A percentile compares a stretch with the other conserved stretches of the same genome.
phyloP scores from a whole-genome alignment of 1,140 invertebrate genomes.

The Acromyrmex heyeri region DNA sequence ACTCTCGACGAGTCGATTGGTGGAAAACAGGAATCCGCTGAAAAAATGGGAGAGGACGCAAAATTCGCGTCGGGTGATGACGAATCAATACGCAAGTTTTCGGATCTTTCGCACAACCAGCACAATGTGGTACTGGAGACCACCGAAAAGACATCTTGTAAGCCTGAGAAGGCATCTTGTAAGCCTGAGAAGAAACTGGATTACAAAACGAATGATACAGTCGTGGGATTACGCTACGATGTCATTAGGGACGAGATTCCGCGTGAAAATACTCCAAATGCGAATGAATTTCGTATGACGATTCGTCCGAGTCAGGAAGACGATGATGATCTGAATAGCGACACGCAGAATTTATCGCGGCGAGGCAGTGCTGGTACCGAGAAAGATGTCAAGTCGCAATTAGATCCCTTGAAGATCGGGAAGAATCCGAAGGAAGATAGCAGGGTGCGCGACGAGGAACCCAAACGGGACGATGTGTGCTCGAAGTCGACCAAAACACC shows the following conservation, averaged over 20 bases:
- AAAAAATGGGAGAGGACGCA: not conserved
- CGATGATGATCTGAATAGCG: not conserved
- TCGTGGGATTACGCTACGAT: not conserved
- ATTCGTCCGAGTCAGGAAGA: not conserved
- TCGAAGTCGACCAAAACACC: constrained; percentile 35
- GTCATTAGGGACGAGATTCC: not conserved
- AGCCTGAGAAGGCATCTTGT: not conserved
- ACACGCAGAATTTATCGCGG: not conserved
- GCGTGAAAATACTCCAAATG: not conserved
- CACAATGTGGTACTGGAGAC: constrained; percentile 9
- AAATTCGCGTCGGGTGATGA: not conserved
- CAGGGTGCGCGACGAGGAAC: constrained; percentile 68
- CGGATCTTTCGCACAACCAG: constrained; percentile 56
- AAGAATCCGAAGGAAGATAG: constrained; percentile 71
- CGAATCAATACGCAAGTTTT: constrained; percentile 49
- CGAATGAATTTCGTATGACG: constrained; percentile 4
- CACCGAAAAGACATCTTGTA: constrained; percentile 2
- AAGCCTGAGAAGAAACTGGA: not conserved
- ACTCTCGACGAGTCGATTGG: constrained; percentile 74
- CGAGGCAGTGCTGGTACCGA: constrained; percentile 16
- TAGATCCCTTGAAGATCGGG: constrained; percentile 56
- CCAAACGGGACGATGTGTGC: not conserved
- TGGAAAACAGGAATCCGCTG: constrained; percentile 27
- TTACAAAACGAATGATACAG: constrained; percentile 6
- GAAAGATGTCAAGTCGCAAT: not conserved